Conservation (phyloP, 2,888 invertebrate genomes). For the Prosapia bicincta region DNA sequence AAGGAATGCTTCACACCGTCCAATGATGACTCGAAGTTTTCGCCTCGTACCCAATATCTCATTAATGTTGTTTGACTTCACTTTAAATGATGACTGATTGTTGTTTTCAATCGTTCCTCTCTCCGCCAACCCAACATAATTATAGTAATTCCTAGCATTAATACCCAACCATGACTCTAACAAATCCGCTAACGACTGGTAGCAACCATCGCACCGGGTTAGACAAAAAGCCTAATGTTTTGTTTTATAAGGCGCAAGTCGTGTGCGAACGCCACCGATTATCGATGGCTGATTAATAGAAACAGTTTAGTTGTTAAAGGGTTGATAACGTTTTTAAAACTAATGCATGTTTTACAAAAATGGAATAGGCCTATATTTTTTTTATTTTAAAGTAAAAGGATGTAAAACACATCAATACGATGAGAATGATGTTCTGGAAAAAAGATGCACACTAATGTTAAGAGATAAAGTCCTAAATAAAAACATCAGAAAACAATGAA, state of each 20-base stretch:
- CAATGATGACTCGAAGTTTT: background rate
- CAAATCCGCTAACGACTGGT: background rate
- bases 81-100: constrained; percentile 2
- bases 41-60: background rate
- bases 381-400: no score
- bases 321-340: no score
- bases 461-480: no score
- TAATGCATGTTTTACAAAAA: no score
- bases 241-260: background rate
- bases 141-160: background rate
- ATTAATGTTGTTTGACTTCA: background rate
- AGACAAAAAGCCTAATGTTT: background rate
- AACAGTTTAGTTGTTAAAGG: no score
- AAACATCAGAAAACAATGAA: no score
- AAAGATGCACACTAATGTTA: no score
- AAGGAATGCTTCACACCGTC: background rate
- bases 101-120: background rate
- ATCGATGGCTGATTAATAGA: no score
- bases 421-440: no score
- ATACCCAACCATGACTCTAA: background rate
- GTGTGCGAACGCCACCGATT: no score
- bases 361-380: no score
- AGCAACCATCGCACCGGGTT: background rate
- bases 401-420: no score
- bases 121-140: background rate